Evolutionary conservation across 2,797 vertebrate species (phyloP).

Genomic region (Sciurus carolinensis): DNA sequence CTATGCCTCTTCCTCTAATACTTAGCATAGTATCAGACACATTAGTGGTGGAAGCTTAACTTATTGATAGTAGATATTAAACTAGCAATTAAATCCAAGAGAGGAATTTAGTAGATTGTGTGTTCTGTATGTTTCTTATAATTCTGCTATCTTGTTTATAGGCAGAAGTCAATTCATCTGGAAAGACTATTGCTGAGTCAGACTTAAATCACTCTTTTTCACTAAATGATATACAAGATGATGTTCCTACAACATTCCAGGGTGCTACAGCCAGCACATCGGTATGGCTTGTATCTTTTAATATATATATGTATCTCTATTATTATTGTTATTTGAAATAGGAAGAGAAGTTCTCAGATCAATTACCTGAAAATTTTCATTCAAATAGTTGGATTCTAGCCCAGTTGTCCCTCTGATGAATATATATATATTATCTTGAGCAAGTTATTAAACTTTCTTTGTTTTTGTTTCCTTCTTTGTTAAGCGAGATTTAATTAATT

Average conservation of each 20-base stretch:
- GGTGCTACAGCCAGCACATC: constrained; percentile 75
- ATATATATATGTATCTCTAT: not conserved
- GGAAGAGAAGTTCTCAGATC: not conserved
- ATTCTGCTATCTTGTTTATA: constrained; percentile 81
- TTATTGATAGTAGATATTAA: not conserved
- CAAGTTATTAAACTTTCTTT: constrained; percentile 51
- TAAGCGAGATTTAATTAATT: constrained; percentile 42
- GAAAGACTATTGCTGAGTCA: constrained; percentile 86
- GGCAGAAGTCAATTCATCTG: constrained; percentile 90
- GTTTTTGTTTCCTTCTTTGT: constrained; percentile 35
- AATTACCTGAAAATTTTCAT: constrained; percentile 58
- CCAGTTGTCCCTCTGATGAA: not conserved
- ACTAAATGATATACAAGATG: constrained; percentile 87
- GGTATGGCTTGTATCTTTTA: constrained; percentile 83
- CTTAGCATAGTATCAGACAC: not conserved
- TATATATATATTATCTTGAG: not conserved
- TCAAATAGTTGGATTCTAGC: constrained; percentile 19
- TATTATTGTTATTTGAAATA: constrained; percentile 39
- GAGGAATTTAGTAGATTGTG: not conserved
- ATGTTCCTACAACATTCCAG: constrained; percentile 82
- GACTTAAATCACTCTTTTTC: constrained; percentile 81
- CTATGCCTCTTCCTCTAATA: not conserved
- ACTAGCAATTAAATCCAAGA: not conserved
- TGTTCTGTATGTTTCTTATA: constrained; percentile 61
- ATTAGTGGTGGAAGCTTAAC: not conserved